These are phyloP conservation scores for Cryptotermes secundus DNA, from an alignment of 1,140 invertebrate genomes.

Conservation along the genomic window DNA sequence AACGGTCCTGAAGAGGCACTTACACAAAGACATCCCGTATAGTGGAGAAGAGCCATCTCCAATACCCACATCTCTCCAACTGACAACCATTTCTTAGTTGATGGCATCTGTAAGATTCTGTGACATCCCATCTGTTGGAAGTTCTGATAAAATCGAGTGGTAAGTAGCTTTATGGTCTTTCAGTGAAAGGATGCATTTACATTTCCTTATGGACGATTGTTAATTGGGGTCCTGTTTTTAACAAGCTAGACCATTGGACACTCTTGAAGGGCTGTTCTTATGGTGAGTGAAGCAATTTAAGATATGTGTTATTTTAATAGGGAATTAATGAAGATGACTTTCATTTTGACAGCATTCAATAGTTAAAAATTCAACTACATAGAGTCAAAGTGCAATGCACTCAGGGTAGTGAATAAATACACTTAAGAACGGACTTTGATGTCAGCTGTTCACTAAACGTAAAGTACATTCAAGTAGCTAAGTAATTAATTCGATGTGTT, in stretches of 20 bases:
- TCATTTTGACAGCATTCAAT: background rate
- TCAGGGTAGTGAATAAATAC: too few relatives aligned
- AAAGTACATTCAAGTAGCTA: too few relatives aligned
- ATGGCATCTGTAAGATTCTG: background rate
- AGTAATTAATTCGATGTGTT: too few relatives aligned
- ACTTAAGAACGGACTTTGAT: too few relatives aligned
- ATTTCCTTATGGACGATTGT: background rate
- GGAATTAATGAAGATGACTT: background rate
- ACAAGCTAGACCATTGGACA: background rate
- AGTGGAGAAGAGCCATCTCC: background rate
- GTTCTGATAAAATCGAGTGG: background rate
- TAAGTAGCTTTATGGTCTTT: background rate
- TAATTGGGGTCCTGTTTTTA: background rate
- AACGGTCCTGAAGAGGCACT: background rate
- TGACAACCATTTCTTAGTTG: conserved; percentile 16
- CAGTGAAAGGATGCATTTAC: background rate
- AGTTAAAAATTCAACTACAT: background rate
- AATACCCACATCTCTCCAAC: background rate
- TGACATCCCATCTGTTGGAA: background rate
- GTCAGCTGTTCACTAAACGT: too few relatives aligned
- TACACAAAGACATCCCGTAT: conserved; percentile 10
- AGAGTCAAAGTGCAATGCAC: background rate
- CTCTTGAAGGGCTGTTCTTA: background rate
- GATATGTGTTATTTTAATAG: background rate
- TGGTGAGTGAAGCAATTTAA: background rate